A percentile compares a stretch with the other conserved stretches of the same genome.
These are phyloP conservation scores for Agrochola macilenta DNA, from an alignment of 2,888 invertebrate species.

Conservation along the genomic window DNA sequence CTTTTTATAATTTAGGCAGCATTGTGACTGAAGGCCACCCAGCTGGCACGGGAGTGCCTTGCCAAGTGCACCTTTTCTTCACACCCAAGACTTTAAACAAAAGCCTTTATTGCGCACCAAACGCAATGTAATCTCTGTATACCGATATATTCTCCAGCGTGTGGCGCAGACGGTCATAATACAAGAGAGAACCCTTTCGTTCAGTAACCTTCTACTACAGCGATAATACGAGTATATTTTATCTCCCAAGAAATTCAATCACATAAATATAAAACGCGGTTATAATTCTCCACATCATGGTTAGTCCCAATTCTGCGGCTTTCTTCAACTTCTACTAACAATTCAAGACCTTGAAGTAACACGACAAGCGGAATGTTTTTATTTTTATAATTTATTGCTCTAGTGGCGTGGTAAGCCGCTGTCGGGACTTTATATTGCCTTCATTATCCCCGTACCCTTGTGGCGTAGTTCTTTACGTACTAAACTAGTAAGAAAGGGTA, in stretches of 20 bases:
- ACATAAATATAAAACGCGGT: conserved; percentile 20
- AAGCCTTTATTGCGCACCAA: conserved; percentile 3
- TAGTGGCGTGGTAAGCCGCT: conserved; percentile 41
- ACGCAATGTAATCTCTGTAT: conserved; percentile 5
- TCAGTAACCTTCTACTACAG: conserved; percentile 1
- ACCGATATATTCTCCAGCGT: conserved; percentile 3
- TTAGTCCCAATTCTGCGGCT: conserved; percentile 22
- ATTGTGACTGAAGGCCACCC: conserved; percentile 24
- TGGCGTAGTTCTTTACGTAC: conserved; percentile 36
- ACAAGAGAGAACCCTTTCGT: conserved; percentile 7
- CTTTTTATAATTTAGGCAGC: conserved; percentile 49
- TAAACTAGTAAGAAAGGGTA: conserved; percentile 38
- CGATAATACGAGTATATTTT: conserved; percentile 20
- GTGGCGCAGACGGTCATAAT: conserved; percentile 3
- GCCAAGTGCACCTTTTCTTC: conserved; percentile 12
- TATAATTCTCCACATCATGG: conserved; percentile 13
- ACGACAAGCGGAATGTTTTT: conserved; percentile 46
- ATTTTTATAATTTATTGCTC: conserved; percentile 60
- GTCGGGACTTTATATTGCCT: conserved; percentile 61
- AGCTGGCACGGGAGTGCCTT: conserved; percentile 3
- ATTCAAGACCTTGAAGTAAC: conserved; percentile 50
- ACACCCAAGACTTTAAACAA: background rate
- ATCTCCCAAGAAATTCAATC: conserved; percentile 28
- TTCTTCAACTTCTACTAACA: conserved; percentile 42
- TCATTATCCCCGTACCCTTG: conserved; percentile 63